phyloP scores from a whole-genome alignment of 2,797 vertebrate genomes.

The Podargus strigoides region DNA sequence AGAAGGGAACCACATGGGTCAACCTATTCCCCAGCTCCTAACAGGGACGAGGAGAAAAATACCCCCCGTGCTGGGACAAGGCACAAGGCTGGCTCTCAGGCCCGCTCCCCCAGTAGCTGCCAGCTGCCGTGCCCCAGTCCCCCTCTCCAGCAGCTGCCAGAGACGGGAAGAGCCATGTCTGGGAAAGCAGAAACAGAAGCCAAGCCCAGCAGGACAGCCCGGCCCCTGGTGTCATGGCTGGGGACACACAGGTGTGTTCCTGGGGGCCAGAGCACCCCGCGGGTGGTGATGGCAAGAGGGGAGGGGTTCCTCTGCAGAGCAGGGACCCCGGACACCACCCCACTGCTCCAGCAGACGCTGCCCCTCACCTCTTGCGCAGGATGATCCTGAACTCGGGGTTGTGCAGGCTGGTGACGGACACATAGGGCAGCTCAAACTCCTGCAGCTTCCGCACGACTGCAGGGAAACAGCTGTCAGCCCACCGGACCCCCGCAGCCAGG shows the following conservation, averaged over 20 bases:
- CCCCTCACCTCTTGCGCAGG: conserved; percentile 90
- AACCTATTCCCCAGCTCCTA: neutral
- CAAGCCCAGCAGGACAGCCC: neutral
- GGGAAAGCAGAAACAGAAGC: neutral
- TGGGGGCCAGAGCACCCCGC: neutral
- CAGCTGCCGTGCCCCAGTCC: fast-evolving
- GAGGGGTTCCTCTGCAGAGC: neutral
- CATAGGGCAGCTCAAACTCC: conserved; percentile 96
- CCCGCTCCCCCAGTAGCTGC: neutral
- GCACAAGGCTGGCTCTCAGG: neutral
- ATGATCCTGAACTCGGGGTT: conserved; percentile 91
- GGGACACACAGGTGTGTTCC: neutral
- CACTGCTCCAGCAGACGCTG: neutral
- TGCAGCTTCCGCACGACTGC: conserved; percentile 94
- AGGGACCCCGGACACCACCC: neutral
- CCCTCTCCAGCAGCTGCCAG: no score
- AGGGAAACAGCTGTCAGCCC: neutral
- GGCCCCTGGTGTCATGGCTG: fast-evolving
- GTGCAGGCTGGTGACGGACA: conserved; percentile 92
- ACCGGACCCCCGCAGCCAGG: neutral
- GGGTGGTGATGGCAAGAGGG: neutral
- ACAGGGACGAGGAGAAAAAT: neutral
- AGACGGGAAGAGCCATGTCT: neutral
- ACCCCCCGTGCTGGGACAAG: neutral
- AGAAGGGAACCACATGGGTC: neutral